Conservation (phyloP, 2,888 invertebrate genomes). For the Ceratothoa steindachneri region DNA sequence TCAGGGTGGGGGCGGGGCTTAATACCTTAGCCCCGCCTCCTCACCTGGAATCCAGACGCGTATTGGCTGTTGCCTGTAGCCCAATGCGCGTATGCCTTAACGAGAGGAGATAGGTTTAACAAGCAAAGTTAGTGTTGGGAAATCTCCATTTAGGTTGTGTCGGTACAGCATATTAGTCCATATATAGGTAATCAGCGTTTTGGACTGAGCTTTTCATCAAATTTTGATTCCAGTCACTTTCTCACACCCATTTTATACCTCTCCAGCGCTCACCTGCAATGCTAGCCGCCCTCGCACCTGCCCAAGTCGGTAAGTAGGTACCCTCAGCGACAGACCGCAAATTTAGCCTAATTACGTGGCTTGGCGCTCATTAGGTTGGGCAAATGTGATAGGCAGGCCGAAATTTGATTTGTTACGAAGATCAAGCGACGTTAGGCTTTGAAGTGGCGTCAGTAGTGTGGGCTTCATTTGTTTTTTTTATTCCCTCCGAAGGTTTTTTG, state of each 20-base stretch:
- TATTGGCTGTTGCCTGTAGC: not conserved
- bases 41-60: not conserved
- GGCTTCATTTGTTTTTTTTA: not conserved
- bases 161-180: slow-evolving; percentile 44
- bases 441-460: not conserved
- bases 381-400: slow-evolving; percentile 41
- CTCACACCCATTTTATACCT: not conserved
- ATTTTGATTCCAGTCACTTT: not conserved
- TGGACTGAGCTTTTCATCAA: slow-evolving; percentile 36
- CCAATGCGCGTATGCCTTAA: slow-evolving; percentile 32
- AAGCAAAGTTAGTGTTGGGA: slow-evolving; percentile 47
- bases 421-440: not conserved
- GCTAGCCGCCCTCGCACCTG: slow-evolving; percentile 30
- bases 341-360: slow-evolving; percentile 40
- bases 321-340: slow-evolving; percentile 24
- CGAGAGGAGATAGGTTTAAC: slow-evolving; percentile 47
- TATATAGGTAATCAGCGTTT: slow-evolving; percentile 41
- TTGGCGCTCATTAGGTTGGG: slow-evolving; percentile 35
- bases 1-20: not conserved
- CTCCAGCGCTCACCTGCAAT: slow-evolving; percentile 3
- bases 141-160: slow-evolving; percentile 47
- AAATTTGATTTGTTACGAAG: slow-evolving; percentile 40
- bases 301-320: slow-evolving; percentile 30
- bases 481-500: no score
- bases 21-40: not conserved